Percentiles rank a stretch among this genome's conserved stretches.
Conservation (phyloP, 2,888 invertebrate genomes). For the Zonitis immaculata region DNA sequence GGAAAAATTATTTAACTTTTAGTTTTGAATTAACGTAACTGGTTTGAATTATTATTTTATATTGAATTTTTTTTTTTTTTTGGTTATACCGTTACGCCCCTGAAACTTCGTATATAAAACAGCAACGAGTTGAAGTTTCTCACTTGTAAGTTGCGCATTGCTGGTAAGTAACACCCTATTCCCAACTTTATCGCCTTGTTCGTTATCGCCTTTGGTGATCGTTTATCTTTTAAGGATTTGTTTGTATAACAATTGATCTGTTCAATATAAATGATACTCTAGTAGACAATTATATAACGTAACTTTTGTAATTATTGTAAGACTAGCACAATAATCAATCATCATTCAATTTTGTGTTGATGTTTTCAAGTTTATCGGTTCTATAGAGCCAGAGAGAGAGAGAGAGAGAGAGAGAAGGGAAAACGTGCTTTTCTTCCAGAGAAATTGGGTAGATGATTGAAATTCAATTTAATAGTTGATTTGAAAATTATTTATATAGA, state of each 20-base stretch:
- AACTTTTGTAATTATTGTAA: no score
- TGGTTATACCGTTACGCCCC: not conserved
- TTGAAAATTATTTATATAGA: not conserved
- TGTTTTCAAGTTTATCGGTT: not conserved
- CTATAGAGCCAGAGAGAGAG: no score
- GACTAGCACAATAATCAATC: not conserved
- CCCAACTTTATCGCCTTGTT: constrained; percentile 22
- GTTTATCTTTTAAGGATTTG: constrained; percentile 22
- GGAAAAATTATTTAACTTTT: no score
- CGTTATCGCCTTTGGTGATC: constrained; percentile 22
- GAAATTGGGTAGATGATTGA: not conserved
- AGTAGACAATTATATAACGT: no score
- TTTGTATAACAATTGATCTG: constrained; percentile 14
- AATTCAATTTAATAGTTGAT: not conserved
- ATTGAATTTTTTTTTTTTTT: no score
- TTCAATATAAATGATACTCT: constrained; percentile 1
- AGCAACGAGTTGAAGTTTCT: constrained; percentile 1
- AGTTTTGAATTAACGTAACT: no score
- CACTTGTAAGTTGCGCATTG: constrained; percentile 25
- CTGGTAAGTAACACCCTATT: constrained; percentile 28
- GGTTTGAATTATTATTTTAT: no score
- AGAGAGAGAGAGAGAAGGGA: no score
- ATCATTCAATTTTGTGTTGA: not conserved
- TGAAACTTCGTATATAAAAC: not conserved
- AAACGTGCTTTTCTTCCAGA: not conserved